Evolutionary conservation across 1,140 invertebrate species (phyloP).

Genomic region (Drosophila nikananu): DNA sequence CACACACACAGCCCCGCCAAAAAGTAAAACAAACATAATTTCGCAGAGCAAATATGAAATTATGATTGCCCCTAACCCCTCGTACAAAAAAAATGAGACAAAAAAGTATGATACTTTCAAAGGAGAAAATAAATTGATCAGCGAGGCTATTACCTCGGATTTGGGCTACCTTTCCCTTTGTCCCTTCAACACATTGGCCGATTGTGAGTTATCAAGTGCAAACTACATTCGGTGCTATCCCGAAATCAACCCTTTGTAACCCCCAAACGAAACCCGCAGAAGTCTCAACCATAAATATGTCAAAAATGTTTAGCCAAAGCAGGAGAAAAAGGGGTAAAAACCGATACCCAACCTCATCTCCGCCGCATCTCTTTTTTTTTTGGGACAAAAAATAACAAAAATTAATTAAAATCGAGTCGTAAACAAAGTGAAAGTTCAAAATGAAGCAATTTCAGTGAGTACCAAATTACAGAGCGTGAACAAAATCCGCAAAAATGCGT

Average conservation of each 20-base stretch:
- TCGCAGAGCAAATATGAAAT: constrained; percentile 77
- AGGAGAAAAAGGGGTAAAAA: constrained; percentile 53
- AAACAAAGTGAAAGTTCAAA: constrained; percentile 77
- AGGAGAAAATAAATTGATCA: constrained; percentile 62
- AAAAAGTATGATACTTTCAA: constrained; percentile 37
- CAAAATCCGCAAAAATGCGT: constrained; percentile 60
- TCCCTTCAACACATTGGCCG: constrained; percentile 20
- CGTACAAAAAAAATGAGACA: constrained; percentile 13
- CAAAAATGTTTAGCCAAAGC: constrained; percentile 49
- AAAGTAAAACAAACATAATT: constrained; percentile 74
- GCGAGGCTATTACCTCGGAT: constrained; percentile 31
- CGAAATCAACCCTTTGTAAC: constrained; percentile 48
- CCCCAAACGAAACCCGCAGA: constrained; percentile 20
- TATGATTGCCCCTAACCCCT: constrained; percentile 63
- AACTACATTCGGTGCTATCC: constrained; percentile 11
- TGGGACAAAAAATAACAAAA: constrained; percentile 57
- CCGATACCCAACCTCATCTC: constrained; percentile 15
- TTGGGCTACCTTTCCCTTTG: constrained; percentile 13
- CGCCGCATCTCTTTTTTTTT: constrained; percentile 23
- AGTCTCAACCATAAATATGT: constrained; percentile 62
- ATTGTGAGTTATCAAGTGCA: constrained; percentile 41
- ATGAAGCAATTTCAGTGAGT: constrained; percentile 73
- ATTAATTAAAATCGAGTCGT: constrained; percentile 72
- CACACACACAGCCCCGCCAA: constrained; percentile 22
- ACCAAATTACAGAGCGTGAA: constrained; percentile 53